Conservation (phyloP, 2,797 vertebrate genomes). For the Protosalanx chinensis region DNA sequence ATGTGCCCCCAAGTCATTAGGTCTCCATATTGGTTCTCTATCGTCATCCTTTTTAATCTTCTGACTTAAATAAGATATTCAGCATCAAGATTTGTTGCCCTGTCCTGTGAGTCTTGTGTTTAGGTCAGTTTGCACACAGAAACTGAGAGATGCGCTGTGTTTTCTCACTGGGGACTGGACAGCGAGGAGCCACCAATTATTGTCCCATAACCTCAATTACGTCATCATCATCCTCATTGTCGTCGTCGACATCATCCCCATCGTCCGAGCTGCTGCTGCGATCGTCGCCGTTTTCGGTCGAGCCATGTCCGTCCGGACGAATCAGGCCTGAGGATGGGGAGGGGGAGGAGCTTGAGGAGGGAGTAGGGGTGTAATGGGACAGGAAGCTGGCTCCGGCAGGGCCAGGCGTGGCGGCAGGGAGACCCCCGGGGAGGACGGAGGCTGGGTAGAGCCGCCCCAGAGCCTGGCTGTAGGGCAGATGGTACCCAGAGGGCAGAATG, state of each 20-base stretch:
- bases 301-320: constrained; percentile 47
- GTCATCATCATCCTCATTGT: constrained; percentile 67
- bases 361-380: constrained; percentile 74
- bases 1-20: constrained; percentile 61
- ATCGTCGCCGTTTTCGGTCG: constrained; percentile 49
- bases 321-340: constrained; percentile 69
- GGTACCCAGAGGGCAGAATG: constrained; percentile 80
- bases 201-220: background rate
- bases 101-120: constrained; percentile 38
- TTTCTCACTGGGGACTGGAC: constrained; percentile 22
- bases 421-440: constrained; percentile 78
- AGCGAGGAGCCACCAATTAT: constrained; percentile 5
- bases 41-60: constrained; percentile 24
- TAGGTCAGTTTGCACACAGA: background rate
- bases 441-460: constrained; percentile 84
- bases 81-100: constrained; percentile 50
- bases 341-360: constrained; percentile 55
- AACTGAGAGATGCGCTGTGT: background rate
- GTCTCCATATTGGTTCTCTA: constrained; percentile 17
- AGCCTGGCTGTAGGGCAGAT: constrained; percentile 84
- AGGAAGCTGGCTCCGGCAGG: constrained; percentile 78
- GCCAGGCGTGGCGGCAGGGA: constrained; percentile 70
- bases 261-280: constrained; percentile 47
- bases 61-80: constrained; percentile 41
- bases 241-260: constrained; percentile 28